Evolutionary conservation across 2,797 vertebrate species (phyloP).

Genomic region (Siniperca obscura): DNA sequence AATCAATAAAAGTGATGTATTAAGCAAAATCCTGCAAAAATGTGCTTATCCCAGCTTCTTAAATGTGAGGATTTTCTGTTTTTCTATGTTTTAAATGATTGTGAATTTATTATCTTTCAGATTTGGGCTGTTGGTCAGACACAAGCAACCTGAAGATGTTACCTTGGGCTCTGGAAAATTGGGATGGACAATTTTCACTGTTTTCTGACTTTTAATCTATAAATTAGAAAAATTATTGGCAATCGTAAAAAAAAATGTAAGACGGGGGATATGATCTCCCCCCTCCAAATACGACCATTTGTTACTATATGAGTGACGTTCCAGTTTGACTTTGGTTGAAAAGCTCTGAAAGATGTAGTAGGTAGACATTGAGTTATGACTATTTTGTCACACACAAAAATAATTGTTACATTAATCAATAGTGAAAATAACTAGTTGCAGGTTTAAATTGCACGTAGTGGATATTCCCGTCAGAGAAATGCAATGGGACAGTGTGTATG

Average conservation of each 20-base stretch:
- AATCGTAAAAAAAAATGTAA: background rate
- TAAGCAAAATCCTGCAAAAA: background rate
- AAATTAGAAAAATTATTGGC: background rate
- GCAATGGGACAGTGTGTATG: background rate
- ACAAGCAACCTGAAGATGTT: background rate
- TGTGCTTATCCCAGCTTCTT: background rate
- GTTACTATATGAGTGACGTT: background rate
- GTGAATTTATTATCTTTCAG: background rate
- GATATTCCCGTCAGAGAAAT: background rate
- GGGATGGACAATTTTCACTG: background rate
- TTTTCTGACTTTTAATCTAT: background rate
- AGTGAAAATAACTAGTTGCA: background rate
- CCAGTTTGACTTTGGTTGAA: background rate
- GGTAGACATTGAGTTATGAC: background rate
- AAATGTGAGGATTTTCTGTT: background rate
- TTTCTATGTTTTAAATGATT: background rate
- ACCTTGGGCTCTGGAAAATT: no score
- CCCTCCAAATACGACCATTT: background rate
- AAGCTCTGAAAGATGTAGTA: background rate
- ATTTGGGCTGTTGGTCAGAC: background rate
- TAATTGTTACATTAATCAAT: background rate
- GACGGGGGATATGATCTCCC: background rate
- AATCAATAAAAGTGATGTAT: background rate
- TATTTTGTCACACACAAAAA: background rate
- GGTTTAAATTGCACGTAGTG: background rate